A percentile compares a stretch with the other conserved stretches of the same genome.
Evolutionary conservation across 2,797 vertebrate species (phyloP).

Genomic region (Sebastes kiyomatsui): DNA sequence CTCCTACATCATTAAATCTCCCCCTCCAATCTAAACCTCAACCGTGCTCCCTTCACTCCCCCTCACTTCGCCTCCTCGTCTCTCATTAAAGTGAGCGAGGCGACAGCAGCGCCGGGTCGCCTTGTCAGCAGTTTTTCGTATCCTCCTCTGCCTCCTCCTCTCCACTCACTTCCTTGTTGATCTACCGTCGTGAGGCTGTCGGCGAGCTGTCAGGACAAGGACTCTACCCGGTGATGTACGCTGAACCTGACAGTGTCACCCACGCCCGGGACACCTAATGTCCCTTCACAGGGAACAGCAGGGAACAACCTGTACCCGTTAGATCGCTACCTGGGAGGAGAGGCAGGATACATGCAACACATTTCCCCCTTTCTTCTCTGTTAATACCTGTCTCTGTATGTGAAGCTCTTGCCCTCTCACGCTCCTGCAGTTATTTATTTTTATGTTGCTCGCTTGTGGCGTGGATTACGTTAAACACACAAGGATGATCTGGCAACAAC

Average conservation of each 20-base stretch:
- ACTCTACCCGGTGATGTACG: conserved; percentile 53
- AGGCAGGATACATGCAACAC: neutral
- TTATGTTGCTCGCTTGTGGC: neutral
- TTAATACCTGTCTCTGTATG: neutral
- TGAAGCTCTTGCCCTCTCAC: neutral
- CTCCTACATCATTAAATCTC: conserved; percentile 27
- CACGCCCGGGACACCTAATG: conserved; percentile 49
- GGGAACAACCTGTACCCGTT: conserved; percentile 55
- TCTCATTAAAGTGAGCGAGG: conserved; percentile 48
- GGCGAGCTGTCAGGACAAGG: conserved; percentile 66
- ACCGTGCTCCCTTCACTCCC: conserved; percentile 7
- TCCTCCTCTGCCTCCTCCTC: conserved; percentile 29
- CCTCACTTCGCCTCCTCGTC: conserved; percentile 8
- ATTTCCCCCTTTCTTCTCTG: neutral
- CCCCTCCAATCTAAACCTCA: conserved; percentile 15
- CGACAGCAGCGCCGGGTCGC: conserved; percentile 46
- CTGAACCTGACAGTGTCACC: conserved; percentile 53
- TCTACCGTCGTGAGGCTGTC: conserved; percentile 52
- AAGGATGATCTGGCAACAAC: neutral
- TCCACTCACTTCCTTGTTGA: conserved; percentile 57
- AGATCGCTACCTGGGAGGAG: conserved; percentile 11
- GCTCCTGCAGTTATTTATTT: conserved; percentile 9
- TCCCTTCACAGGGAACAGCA: conserved; percentile 44
- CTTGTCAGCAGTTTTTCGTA: conserved; percentile 60
- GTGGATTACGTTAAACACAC: neutral